Conservation (phyloP, 2,797 vertebrate genomes). For the Eupleurogrammus muticus region DNA sequence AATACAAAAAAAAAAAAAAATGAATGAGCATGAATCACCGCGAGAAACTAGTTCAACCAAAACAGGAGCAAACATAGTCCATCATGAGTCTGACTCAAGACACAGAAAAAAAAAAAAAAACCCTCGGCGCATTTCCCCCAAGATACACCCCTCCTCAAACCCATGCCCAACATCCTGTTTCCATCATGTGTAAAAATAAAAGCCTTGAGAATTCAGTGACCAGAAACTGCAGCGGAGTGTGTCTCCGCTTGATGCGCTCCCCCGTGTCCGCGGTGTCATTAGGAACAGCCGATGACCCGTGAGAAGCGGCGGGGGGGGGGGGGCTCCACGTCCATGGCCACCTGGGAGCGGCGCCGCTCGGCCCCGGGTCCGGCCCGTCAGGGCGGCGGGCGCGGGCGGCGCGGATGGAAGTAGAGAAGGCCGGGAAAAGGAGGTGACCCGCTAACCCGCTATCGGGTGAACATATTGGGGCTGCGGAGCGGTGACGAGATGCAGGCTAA, state of each 20-base stretch:
- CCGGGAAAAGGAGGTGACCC: conserved; percentile 61
- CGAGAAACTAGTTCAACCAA: conserved; percentile 31
- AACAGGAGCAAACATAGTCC: conserved; percentile 47
- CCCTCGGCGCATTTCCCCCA: conserved; percentile 35
- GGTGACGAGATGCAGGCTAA: conserved; percentile 46
- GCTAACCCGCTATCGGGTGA: conserved; percentile 52
- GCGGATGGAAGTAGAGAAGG: conserved; percentile 25
- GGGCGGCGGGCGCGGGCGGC: conserved; percentile 44
- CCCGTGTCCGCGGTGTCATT: conserved; percentile 75
- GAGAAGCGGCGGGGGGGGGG: conserved; percentile 77
- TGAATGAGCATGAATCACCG: conserved; percentile 20
- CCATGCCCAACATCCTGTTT: conserved; percentile 70
- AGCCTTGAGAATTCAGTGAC: conserved; percentile 79
- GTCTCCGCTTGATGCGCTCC: conserved; percentile 71
- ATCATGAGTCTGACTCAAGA: conserved; percentile 13
- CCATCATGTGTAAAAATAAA: conserved; percentile 78
- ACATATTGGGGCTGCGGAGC: conserved; percentile 35
- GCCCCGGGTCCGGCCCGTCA: conserved; percentile 57
- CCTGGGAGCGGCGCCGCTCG: conserved; percentile 63
- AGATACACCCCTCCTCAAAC: conserved; percentile 48
- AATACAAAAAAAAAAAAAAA: conserved; percentile 25
- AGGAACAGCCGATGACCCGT: conserved; percentile 78
- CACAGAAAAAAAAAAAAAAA: not conserved
- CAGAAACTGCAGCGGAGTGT: conserved; percentile 79
- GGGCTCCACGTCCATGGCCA: conserved; percentile 63